Base-by-base conservation (phyloP, 1,140 invertebrate genomes). In the Helicoverpa zea region DNA sequence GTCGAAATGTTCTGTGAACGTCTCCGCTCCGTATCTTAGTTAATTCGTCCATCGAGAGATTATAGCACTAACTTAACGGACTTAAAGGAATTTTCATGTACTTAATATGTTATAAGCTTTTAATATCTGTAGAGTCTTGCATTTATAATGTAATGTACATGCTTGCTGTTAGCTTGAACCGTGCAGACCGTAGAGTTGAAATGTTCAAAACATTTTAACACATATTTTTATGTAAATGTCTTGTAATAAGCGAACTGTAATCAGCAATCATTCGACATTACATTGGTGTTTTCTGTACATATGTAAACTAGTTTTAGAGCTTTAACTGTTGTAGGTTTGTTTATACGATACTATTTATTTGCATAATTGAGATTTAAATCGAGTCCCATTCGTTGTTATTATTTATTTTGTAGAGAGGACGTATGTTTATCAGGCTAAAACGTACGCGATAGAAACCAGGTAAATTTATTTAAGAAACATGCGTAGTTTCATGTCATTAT, bases 251-350 rank as follows among this genome's bases (percentile, higher is more conserved):
- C n/a, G 54, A 76, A 61, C 35, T 58, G 56, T 63, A 51, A 80
- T 56, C 58, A 68, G 81, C 76, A 82, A 82, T 63, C 81, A 75
- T 76, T 83, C 83, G 80, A 84, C 80, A 84, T 88, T 84, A 79
- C 86, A 90, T 87, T 88, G 83, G 86, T 85, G 77, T 84, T 88
- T 81, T 91, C 85, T 94, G 93, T 94, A 94, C 83, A 94, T 94
- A 94, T 94, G 91, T 94, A 94, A 92, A 91, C 90, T 92, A 93
- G 80, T 88, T 90, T 77, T 94, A 92, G 88, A 94, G 92, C 91
- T 94, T 92, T 94, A 94, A 93, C 90, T 92, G 88, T 93, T 92
- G 84, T 93, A 93, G 86, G 85, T 87, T 81, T 81, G 74, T 82
- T 83, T 86, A 77, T 83, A 81, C 59, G 66, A 66, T 77, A 51